Percentiles rank a stretch among this genome's conserved stretches.
Evolutionary conservation across 92 coral and sea anemone genomes (phyloP).

Genomic region (Pocillopora grandis): DNA sequence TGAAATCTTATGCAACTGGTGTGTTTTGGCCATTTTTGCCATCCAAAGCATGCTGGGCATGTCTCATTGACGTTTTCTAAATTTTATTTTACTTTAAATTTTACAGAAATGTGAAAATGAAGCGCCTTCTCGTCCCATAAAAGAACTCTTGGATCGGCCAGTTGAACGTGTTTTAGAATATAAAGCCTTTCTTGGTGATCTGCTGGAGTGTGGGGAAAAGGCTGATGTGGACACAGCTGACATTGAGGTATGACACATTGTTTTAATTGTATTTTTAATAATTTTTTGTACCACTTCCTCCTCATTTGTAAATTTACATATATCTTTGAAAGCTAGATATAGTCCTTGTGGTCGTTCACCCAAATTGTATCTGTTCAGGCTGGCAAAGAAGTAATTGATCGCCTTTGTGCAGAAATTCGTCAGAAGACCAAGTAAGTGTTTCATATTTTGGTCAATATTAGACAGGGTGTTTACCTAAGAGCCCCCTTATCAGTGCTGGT

Average conservation of each 20-base stretch:
- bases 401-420: slow-evolving; percentile 79
- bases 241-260: slow-evolving; percentile 63
- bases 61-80: too few species aligned
- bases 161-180: slow-evolving; percentile 87
- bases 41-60: too few species aligned
- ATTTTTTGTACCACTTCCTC: not conserved
- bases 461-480: not conserved
- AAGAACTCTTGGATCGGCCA: slow-evolving; percentile 81
- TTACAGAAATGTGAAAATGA: slow-evolving; percentile 29
- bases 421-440: slow-evolving; percentile 81
- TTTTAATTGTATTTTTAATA: not conserved
- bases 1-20: not conserved
- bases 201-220: slow-evolving; percentile 66
- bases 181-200: slow-evolving; percentile 68
- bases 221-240: slow-evolving; percentile 72
- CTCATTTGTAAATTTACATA: not conserved
- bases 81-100: not conserved
- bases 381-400: slow-evolving; percentile 77
- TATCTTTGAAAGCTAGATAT: not conserved
- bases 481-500: not conserved
- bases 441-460: not conserved
- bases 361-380: slow-evolving; percentile 51
- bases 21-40: too few species aligned
- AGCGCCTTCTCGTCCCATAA: slow-evolving; percentile 60
- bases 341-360: too few species aligned